Evolutionary conservation across 1,140 invertebrate species (phyloP).

Genomic region (Theocolax elegans): DNA sequence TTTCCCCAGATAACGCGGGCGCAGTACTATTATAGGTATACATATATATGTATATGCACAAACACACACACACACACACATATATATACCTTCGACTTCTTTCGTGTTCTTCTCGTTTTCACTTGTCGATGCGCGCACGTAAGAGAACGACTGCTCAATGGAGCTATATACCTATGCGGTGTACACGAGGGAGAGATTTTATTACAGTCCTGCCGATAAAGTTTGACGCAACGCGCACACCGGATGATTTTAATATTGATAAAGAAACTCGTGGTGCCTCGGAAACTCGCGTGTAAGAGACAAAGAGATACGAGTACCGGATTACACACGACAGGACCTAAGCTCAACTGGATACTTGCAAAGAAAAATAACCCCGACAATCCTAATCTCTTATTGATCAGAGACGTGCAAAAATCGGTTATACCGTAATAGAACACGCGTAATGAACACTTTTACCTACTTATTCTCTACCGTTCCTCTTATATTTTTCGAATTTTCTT

Average conservation of each 20-base stretch:
- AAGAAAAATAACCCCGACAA: not conserved
- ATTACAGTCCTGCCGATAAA: slow-evolving; percentile 14
- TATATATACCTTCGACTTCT: not conserved
- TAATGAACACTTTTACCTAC: no score
- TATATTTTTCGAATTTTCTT: no score
- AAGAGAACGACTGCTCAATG: no score
- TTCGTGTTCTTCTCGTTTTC: slow-evolving; percentile 29
- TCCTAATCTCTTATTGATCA: slow-evolving; percentile 24
- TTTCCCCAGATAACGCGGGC: slow-evolving; percentile 15
- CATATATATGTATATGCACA: no score
- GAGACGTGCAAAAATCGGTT: not conserved
- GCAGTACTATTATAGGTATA: not conserved
- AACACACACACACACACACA: no score
- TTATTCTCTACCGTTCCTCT: no score
- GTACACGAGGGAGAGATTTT: slow-evolving; percentile 16
- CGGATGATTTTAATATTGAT: slow-evolving; percentile 36
- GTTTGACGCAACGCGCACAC: slow-evolving; percentile 16
- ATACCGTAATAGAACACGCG: no score
- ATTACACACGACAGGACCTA: not conserved
- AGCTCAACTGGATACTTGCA: no score
- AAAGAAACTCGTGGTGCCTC: not conserved
- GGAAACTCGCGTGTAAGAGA: not conserved
- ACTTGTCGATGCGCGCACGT: not conserved
- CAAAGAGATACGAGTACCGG: not conserved
- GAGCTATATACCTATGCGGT: no score